These are phyloP conservation scores for Drosophila orosa DNA, from an alignment of 1,140 invertebrate species.

Conservation along the genomic window DNA sequence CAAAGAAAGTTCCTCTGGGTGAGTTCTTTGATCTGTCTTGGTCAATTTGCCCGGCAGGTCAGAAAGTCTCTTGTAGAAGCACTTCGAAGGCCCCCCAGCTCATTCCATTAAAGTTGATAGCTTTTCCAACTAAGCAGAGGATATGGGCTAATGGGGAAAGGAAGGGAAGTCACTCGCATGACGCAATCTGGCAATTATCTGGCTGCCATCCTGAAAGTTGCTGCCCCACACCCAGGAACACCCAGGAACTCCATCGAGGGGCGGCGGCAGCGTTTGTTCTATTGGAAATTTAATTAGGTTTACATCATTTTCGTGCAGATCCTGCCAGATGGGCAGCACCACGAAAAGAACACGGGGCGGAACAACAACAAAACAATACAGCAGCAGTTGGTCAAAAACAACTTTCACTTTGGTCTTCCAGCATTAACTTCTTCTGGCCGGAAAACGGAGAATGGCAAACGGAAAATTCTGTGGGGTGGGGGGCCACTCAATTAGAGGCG, in stretches of 20 bases:
- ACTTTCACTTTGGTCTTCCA: conserved; percentile 53
- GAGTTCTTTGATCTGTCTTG: conserved; percentile 42
- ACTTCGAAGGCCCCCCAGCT: conserved; percentile 6
- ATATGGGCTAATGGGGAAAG: conserved; percentile 30
- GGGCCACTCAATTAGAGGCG: conserved; percentile 69
- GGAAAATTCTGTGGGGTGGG: not conserved
- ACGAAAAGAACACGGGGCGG: conserved; percentile 23
- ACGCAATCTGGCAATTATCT: conserved; percentile 80
- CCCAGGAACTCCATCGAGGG: conserved; percentile 16
- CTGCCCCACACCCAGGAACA: conserved; percentile 6
- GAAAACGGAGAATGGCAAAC: not conserved
- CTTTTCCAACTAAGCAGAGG: conserved; percentile 26
- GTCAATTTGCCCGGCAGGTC: conserved; percentile 41
- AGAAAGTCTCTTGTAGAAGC: conserved; percentile 29
- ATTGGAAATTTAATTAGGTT: conserved; percentile 83
- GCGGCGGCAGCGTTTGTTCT: conserved; percentile 42
- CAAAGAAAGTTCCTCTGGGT: conserved; percentile 9
- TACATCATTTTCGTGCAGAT: conserved; percentile 76
- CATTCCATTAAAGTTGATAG: conserved; percentile 40
- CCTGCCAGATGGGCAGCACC: conserved; percentile 67
- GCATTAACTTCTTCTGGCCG: conserved; percentile 18
- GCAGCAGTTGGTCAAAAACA: conserved; percentile 58
- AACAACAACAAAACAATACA: conserved; percentile 23
- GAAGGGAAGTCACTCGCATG: conserved; percentile 58
- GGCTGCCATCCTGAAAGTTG: conserved; percentile 60